Percentiles rank a stretch among this genome's conserved stretches.
These are phyloP conservation scores for Nymphalis c-album DNA, from an alignment of 2,888 invertebrate genomes.

Conservation along the genomic window DNA sequence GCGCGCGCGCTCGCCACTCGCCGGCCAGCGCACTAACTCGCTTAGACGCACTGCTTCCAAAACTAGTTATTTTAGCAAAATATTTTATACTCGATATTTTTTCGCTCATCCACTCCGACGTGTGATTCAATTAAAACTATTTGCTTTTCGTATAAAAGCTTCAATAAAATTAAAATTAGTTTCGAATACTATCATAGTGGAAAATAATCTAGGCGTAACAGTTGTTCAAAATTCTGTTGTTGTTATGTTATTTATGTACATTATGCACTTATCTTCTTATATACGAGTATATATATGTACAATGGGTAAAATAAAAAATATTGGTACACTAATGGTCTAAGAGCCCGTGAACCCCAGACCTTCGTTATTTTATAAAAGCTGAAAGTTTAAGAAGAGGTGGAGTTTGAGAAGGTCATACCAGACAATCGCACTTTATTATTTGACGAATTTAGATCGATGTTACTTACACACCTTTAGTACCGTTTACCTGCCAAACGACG, in stretches of 20 bases:
- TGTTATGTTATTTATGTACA: background rate
- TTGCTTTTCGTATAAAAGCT: constrained; percentile 13
- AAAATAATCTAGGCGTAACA: background rate
- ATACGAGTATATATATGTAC: too few species aligned
- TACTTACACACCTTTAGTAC: too few species aligned
- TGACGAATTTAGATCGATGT: too few species aligned
- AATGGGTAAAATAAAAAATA: too few species aligned
- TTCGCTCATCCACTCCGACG: constrained; percentile 12
- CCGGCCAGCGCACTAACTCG: constrained; percentile 17
- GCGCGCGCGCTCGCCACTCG: constrained; percentile 5
- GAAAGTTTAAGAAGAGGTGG: too few species aligned
- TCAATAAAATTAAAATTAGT: constrained; percentile 3
- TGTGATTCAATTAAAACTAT: constrained; percentile 19
- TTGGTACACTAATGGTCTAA: too few species aligned
- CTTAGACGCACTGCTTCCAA: constrained; percentile 23
- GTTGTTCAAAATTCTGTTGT: background rate
- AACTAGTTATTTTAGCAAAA: constrained; percentile 21
- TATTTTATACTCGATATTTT: constrained; percentile 22
- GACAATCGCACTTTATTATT: too few species aligned
- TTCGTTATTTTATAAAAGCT: too few species aligned
- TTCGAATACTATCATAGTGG: background rate
- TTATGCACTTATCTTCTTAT: too few species aligned
- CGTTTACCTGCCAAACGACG: too few species aligned
- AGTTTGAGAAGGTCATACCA: too few species aligned
- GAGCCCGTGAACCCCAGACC: too few species aligned